Conservation (phyloP, 2,888 invertebrate species). For the Leucophenga maculata region DNA sequence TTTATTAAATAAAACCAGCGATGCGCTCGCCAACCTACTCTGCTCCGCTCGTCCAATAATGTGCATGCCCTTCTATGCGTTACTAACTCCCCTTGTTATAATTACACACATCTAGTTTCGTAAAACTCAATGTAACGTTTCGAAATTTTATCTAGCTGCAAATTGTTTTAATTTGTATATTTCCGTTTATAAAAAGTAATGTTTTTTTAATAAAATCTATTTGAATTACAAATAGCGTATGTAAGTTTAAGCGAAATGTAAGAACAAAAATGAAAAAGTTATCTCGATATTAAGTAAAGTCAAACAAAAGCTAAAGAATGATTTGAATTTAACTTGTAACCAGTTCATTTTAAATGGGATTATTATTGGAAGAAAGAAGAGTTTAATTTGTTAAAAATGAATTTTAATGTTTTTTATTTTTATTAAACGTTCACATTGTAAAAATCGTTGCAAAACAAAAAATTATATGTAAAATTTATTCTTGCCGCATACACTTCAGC, state of each 20-base stretch:
- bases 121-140: not conserved
- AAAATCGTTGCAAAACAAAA: slow-evolving; percentile 16
- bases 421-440: not conserved
- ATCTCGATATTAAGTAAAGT: not conserved
- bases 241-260: too few species aligned
- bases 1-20: not conserved
- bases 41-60: not conserved
- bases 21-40: not conserved
- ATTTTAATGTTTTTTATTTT: slow-evolving; percentile 57
- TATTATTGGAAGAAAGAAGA: not conserved
- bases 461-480: slow-evolving; percentile 19
- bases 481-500: slow-evolving; percentile 35
- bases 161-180: slow-evolving; percentile 14
- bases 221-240: too few species aligned
- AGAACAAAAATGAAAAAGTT: not conserved
- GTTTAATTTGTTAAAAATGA: slow-evolving; percentile 48
- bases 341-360: not conserved
- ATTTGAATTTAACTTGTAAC: not conserved
- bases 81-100: not conserved
- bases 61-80: slow-evolving; percentile 1
- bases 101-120: not conserved
- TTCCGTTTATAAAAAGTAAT: not conserved
- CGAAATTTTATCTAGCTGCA: slow-evolving; percentile 6
- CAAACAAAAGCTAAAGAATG: not conserved
- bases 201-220: slow-evolving; percentile 18